Percentiles rank a stretch among this genome's conserved stretches.
phyloP scores from a whole-genome alignment of 2,888 invertebrate genomes.

The Cremastinae sp. region DNA sequence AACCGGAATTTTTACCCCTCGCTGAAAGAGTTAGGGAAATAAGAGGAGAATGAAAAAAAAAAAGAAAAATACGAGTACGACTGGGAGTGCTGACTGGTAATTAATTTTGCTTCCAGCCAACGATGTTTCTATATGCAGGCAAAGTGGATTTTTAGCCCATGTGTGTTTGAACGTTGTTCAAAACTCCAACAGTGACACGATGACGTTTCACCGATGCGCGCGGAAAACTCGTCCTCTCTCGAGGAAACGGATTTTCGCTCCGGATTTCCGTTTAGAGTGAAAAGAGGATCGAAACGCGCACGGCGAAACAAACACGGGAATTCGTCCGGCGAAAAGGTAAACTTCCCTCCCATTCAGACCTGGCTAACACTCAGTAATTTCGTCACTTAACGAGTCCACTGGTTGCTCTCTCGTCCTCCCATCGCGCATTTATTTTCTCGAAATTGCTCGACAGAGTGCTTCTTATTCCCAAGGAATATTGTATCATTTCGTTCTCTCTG shows the following conservation, averaged over 20 bases:
- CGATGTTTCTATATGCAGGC: slow-evolving; percentile 30
- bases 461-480: slow-evolving; percentile 9
- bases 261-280: slow-evolving; percentile 53
- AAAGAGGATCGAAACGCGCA: slow-evolving; percentile 18
- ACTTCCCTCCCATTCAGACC: neutral
- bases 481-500: neutral
- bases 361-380: slow-evolving; percentile 38
- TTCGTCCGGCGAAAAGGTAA: too few relatives aligned
- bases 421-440: slow-evolving; percentile 31
- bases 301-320: too few relatives aligned
- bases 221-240: slow-evolving; percentile 17
- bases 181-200: slow-evolving; percentile 37
- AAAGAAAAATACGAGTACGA: slow-evolving; percentile 12
- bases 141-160: slow-evolving; percentile 32
- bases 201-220: slow-evolving; percentile 28
- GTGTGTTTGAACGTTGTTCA: slow-evolving; percentile 25
- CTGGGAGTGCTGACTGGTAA: slow-evolving; percentile 48
- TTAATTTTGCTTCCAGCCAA: slow-evolving; percentile 51
- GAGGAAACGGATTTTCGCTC: slow-evolving; percentile 55
- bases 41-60: slow-evolving; percentile 23
- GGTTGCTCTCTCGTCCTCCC: slow-evolving; percentile 20
- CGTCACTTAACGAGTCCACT: slow-evolving; percentile 50
- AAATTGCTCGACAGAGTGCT: slow-evolving; percentile 22
- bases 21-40: slow-evolving; percentile 25
- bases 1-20: too few relatives aligned